A percentile compares a stretch with the other conserved stretches of the same genome.
These are phyloP conservation scores for Ctenoplectra terminalis DNA, from an alignment of 1,140 invertebrate species.

Conservation along the genomic window DNA sequence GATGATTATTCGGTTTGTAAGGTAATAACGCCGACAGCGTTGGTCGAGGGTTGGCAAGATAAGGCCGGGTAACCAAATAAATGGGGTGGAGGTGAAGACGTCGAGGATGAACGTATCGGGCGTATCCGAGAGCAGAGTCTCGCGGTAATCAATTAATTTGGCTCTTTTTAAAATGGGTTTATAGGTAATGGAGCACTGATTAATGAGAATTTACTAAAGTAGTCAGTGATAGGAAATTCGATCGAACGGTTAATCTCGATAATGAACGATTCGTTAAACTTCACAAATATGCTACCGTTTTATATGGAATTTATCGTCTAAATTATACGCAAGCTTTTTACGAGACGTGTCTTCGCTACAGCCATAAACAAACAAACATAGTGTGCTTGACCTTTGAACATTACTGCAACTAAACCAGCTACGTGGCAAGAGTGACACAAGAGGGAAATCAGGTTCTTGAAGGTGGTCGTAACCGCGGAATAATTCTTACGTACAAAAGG, in stretches of 20 bases:
- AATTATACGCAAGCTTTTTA: not conserved
- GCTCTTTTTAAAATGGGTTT: conserved; percentile 14
- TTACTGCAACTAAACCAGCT: conserved; percentile 14
- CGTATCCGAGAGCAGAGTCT: conserved; percentile 14
- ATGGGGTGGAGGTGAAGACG: conserved; percentile 38
- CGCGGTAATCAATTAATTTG: conserved; percentile 58
- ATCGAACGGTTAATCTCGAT: not conserved
- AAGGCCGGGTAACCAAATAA: conserved; percentile 70
- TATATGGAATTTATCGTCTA: not conserved
- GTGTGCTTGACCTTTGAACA: conserved; percentile 16
- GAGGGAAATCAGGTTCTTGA: conserved; percentile 38
- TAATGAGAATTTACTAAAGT: not conserved
- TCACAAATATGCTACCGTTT: too few relatives aligned
- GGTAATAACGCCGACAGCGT: conserved; percentile 59
- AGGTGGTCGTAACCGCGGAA: conserved; percentile 10
- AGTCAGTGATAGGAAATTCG: not conserved
- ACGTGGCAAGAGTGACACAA: conserved; percentile 20
- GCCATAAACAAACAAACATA: not conserved
- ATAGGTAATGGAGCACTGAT: not conserved
- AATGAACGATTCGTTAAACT: not conserved
- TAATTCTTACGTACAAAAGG: conserved; percentile 30
- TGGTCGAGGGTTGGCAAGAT: conserved; percentile 57
- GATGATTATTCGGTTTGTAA: conserved; percentile 59
- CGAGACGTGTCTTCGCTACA: not conserved
- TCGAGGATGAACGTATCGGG: conserved; percentile 21